These are phyloP conservation scores for Gila robusta DNA, from an alignment of 2,797 vertebrate species.

Conservation along the genomic window DNA sequence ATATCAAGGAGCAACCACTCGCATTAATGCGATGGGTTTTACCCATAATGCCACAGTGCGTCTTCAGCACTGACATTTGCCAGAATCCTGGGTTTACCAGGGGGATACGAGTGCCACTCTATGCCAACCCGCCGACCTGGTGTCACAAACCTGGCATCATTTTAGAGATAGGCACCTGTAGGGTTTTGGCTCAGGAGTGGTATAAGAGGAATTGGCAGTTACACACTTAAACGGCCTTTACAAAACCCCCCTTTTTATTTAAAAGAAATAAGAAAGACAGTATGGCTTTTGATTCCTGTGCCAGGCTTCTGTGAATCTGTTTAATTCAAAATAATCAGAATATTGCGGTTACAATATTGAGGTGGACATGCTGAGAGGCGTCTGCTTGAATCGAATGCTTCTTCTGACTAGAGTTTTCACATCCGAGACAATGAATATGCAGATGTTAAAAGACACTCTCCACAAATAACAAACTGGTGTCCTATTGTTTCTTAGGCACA, in stretches of 20 bases:
- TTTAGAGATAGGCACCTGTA: slow-evolving; percentile 63
- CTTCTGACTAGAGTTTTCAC: not conserved
- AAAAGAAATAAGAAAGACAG: slow-evolving; percentile 48
- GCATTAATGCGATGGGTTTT: not conserved
- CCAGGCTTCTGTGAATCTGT: slow-evolving; percentile 41
- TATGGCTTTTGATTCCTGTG: slow-evolving; percentile 68
- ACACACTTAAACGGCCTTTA: slow-evolving; percentile 50
- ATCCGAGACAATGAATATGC: not conserved
- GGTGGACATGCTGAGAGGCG: slow-evolving; percentile 8
- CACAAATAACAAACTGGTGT: not conserved
- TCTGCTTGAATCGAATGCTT: slow-evolving; percentile 28
- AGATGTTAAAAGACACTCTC: not conserved
- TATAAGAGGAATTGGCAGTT: slow-evolving; percentile 61
- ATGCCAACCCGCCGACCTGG: slow-evolving; percentile 66
- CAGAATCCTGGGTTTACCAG: slow-evolving; percentile 30
- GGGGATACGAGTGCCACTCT: slow-evolving; percentile 5
- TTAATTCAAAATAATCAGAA: slow-evolving; percentile 16
- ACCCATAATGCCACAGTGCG: not conserved
- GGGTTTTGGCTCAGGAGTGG: slow-evolving; percentile 63
- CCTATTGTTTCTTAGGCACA: not conserved
- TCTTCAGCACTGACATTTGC: slow-evolving; percentile 22
- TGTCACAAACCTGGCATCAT: slow-evolving; percentile 72
- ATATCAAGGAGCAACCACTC: not conserved
- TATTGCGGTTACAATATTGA: not conserved
- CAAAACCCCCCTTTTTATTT: not conserved